Evolutionary conservation across 2,113 vertebrate genomes (phyloP).

Genomic region (Promerops cafer): DNA sequence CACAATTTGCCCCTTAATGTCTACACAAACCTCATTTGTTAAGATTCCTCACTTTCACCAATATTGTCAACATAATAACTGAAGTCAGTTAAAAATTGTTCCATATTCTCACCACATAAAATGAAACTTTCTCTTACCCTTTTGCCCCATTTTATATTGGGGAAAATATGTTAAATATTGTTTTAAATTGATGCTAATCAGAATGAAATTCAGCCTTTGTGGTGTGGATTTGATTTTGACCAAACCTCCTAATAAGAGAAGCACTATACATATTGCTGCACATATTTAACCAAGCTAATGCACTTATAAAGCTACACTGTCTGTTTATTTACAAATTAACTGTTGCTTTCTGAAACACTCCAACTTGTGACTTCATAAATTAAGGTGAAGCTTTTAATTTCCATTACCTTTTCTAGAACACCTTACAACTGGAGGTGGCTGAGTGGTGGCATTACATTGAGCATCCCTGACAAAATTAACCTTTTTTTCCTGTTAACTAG

Average conservation of each 20-base stretch:
- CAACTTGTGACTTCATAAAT: neutral
- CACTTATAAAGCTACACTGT: neutral
- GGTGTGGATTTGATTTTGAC: rapidly evolving
- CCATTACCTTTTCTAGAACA: neutral
- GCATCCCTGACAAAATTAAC: neutral
- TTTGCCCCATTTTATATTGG: neutral
- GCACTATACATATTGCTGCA: neutral
- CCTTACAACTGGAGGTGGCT: neutral
- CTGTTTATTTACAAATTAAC: neutral
- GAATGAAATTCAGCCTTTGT: neutral
- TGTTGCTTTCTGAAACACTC: neutral
- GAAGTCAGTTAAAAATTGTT: neutral
- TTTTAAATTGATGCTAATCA: neutral
- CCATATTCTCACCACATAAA: neutral
- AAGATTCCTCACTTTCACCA: neutral
- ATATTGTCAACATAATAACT: neutral
- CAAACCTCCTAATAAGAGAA: neutral
- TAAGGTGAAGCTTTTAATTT: neutral
- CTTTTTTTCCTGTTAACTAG: neutral
- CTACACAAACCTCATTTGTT: neutral
- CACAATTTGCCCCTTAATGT: neutral
- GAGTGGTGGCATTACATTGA: neutral
- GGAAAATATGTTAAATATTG: neutral
- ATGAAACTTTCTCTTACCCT: neutral
- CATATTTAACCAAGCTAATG: neutral